Evolutionary conservation across 2,113 vertebrate species (phyloP), one percentile per base, ranked within the genome.

Genomic region (Sprattus sprattus): DNA sequence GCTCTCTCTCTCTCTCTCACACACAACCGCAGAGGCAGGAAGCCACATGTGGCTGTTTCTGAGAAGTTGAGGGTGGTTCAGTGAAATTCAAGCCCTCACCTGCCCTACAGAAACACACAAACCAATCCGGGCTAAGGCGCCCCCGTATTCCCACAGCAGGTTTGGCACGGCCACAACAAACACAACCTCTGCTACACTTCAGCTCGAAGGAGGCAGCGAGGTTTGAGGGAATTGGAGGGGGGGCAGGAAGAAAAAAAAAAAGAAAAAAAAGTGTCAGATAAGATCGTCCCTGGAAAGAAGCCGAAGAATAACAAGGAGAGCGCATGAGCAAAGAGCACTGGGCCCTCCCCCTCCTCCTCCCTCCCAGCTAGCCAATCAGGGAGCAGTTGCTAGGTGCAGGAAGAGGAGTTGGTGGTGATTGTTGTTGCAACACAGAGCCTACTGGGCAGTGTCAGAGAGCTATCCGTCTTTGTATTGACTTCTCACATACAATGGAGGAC

Each of bases 371-470:
- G 84, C 95, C 94, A 95, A 95, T 95, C 92, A 91, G 83, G 89
- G 87, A 85, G 18, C 93, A 95, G 95, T 96, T 96, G 93, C 95
- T 94, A 95, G 89, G 94, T 84, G 84, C 85, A 81, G 82, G 84
- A 11, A 16, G 88, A 81, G 86, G 88, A 25, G 20, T 22, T 0
- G 60, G 6, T 20, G 60, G 22, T n/a, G 22, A n/a, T n/a, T n/a
- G n/a, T n/a, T n/a, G 60, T 89, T 93, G 92, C 90, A 81, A 88
- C 91, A 94, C 88, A 89, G 85, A 85, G 81, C 86, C 89, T 88
- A 86, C 86, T 81, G 88, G 89, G 90, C 89, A 39, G 39, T 89
- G 92, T 92, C 91, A 94, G 87, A 86, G 64, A 87, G 75, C 89
- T 82, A 88, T 88, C 39, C 60, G 87, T 64, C 86, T 71, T 87